These are phyloP conservation scores for Pholis gunnellus DNA, from an alignment of 2,113 vertebrate species.

Conservation along the genomic window DNA sequence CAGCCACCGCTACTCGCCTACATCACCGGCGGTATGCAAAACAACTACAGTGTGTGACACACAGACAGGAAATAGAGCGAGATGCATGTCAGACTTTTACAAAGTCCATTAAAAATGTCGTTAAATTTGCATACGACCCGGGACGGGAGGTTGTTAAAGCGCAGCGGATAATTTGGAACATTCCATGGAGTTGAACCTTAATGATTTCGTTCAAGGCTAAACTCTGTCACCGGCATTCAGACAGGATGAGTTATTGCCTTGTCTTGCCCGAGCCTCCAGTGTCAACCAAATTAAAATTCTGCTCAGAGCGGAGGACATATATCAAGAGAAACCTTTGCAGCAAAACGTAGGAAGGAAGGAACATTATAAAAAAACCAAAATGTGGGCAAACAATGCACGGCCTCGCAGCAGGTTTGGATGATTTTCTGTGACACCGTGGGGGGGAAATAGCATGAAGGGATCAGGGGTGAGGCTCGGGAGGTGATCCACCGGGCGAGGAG, in stretches of 20 bases:
- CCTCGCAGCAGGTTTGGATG: slow-evolving; percentile 4
- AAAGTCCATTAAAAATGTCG: slow-evolving; percentile 65
- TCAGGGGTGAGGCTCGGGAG: slow-evolving; percentile 2
- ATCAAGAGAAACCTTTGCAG: slow-evolving; percentile 31
- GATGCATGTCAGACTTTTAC: slow-evolving; percentile 52
- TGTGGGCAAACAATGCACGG: background rate
- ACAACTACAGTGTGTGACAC: slow-evolving; percentile 8
- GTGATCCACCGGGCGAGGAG: too few relatives aligned
- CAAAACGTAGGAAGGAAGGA: slow-evolving; percentile 1
- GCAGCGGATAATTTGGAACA: slow-evolving; percentile 45
- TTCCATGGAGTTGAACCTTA: slow-evolving; percentile 17
- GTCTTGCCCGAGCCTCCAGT: slow-evolving; percentile 43
- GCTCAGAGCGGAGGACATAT: slow-evolving; percentile 17
- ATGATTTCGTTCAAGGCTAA: slow-evolving; percentile 62
- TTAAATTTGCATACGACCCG: slow-evolving; percentile 63
- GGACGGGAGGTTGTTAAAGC: slow-evolving; percentile 48
- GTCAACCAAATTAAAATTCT: slow-evolving; percentile 60
- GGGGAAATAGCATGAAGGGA: background rate
- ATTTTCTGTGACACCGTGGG: slow-evolving; percentile 24
- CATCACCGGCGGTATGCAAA: background rate
- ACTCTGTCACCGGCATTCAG: slow-evolving; percentile 69
- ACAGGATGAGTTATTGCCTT: slow-evolving; percentile 65
- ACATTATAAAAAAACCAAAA: slow-evolving; percentile 1
- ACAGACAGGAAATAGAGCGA: slow-evolving; percentile 34
- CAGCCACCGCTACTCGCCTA: background rate